Base-by-base conservation (phyloP, 2,888 invertebrate genomes). In the Eulithis testata region DNA sequence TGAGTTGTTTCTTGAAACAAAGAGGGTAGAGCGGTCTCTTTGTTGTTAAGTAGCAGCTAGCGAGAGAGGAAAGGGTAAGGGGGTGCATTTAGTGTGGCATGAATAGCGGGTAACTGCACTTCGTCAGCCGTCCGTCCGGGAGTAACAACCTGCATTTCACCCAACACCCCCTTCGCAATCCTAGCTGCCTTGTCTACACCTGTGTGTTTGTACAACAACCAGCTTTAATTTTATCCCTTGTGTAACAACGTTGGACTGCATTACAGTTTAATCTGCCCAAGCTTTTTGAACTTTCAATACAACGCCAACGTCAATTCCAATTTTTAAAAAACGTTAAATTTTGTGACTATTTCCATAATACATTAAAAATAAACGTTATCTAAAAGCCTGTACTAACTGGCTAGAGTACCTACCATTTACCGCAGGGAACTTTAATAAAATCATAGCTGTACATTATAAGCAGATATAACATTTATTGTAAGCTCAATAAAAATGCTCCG, bases 1-100 rank as follows among this genome's bases (percentile, higher is more conserved):
- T 80, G 82, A 89, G 88, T 90, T 88, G 87, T 90, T 90, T 89
- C 88, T 91, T 87, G 82, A 89, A 90, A 92, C 90, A 91, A 90
- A 91, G 92, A 89, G 89, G 87, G 87, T 88, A 88, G 86, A 89
- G 88, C 89, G 87, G 86, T 89, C 87, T 90, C 91, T 92, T 91
- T 91, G 91, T 91, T 88, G 89, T 87, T 88, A 90, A 91, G 91
- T 91, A 90, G 89, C 86, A 85, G 81, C 78, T 78, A 79, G 76
- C 75, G 80, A 77, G 77, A 76, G 73, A 76, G 77, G 79, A 71
- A 79, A 79, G 78, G 77, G 80, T 68, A 78, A 79, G 76, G 84
- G 87, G 87, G 82, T 84, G 87, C 87, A 86, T 88, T 89, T 89
- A 89, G 89, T 87, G 87, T 82, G 81, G 84, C 85, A 85, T 88